These are phyloP conservation scores for Drosophila stalkeri DNA, from an alignment of 2,888 invertebrate genomes.

Conservation along the genomic window DNA sequence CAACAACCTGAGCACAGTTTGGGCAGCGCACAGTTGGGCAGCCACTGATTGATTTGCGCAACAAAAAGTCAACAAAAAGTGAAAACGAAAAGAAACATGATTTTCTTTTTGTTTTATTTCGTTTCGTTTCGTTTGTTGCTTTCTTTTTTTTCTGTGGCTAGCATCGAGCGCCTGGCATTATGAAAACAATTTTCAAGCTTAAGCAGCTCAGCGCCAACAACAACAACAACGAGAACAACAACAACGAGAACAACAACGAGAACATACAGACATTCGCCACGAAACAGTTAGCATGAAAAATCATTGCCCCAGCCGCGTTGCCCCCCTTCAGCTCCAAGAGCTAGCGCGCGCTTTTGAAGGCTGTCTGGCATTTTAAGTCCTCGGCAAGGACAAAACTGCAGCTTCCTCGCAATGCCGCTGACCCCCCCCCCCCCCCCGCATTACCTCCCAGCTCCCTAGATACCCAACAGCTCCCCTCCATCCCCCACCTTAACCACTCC, in stretches of 20 bases:
- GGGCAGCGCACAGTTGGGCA: slow-evolving; percentile 45
- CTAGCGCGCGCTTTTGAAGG: slow-evolving; percentile 58
- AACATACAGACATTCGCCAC: slow-evolving; percentile 58
- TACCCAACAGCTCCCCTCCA: neutral
- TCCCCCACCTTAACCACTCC: slow-evolving; percentile 13
- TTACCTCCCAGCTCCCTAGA: too few species aligned
- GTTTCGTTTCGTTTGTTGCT: too few species aligned
- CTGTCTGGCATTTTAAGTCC: slow-evolving; percentile 71
- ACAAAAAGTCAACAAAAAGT: slow-evolving; percentile 68
- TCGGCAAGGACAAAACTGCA: slow-evolving; percentile 64
- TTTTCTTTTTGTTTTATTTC: too few species aligned
- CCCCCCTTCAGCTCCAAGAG: slow-evolving; percentile 36
- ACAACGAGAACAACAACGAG: slow-evolving; percentile 18
- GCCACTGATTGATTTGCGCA: slow-evolving; percentile 67
- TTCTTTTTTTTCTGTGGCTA: slow-evolving; percentile 16
- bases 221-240: slow-evolving; percentile 19
- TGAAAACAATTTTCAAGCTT: slow-evolving; percentile 80
- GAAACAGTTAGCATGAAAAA: slow-evolving; percentile 59
- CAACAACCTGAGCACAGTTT: slow-evolving; percentile 52
- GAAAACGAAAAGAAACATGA: neutral
- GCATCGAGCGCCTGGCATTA: slow-evolving; percentile 58
- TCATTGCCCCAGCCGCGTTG: slow-evolving; percentile 18
- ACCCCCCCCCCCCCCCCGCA: neutral
- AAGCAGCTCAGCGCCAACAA: slow-evolving; percentile 60
- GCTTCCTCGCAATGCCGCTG: slow-evolving; percentile 48